These are phyloP conservation scores for Podiceps cristatus DNA, from an alignment of 2,113 vertebrate species.

Conservation along the genomic window DNA sequence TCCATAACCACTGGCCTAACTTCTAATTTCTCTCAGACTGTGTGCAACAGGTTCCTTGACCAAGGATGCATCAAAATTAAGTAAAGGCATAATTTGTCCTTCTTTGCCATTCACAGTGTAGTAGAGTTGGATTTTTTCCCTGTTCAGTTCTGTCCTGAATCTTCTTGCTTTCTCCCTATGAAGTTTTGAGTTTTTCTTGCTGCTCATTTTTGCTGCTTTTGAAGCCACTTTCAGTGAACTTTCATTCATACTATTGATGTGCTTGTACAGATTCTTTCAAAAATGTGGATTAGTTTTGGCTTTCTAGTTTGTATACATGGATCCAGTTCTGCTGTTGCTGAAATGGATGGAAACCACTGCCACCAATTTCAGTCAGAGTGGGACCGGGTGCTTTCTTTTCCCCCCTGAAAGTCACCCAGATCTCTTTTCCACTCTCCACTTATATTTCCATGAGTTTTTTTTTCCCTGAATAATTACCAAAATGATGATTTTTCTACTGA, in stretches of 20 bases:
- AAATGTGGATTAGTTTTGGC: not conserved
- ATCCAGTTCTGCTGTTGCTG: not conserved
- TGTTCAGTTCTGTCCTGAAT: not conserved
- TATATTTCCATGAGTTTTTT: not conserved
- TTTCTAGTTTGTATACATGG: not conserved
- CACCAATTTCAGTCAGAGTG: not conserved
- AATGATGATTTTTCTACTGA: not conserved
- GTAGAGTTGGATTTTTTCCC: accelerated
- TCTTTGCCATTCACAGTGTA: not conserved
- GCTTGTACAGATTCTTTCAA: not conserved
- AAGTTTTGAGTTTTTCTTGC: not conserved
- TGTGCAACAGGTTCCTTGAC: not conserved
- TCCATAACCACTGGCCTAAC: not conserved
- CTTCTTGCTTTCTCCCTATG: not conserved
- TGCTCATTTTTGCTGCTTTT: not conserved
- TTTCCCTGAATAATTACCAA: not conserved
- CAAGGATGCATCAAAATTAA: not conserved
- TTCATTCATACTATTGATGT: not conserved
- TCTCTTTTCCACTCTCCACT: not conserved
- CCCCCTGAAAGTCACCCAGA: not conserved
- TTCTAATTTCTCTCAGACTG: not conserved
- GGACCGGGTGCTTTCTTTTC: not conserved
- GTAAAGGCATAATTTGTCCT: not conserved
- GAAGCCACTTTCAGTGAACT: not conserved
- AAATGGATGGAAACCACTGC: not conserved